Evolutionary conservation across 2,888 invertebrate species (phyloP).

Genomic region (Pyralis farinalis): DNA sequence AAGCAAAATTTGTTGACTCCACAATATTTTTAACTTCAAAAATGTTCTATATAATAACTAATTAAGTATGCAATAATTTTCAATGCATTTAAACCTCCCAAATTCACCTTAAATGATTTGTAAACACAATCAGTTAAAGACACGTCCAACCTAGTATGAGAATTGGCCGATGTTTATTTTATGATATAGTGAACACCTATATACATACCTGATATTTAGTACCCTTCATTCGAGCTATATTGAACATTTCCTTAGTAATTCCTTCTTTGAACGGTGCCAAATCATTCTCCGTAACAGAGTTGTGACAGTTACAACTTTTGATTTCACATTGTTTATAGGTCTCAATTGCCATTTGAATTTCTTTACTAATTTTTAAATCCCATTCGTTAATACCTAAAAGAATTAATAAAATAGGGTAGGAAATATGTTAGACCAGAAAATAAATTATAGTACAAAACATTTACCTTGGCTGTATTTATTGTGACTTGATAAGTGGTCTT

Average conservation of each 20-base stretch:
- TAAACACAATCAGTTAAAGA: no score
- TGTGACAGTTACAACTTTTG: conserved; percentile 83
- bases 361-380: conserved; percentile 51
- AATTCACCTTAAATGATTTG: no score
- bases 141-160: no score
- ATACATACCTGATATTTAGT: conserved; percentile 65
- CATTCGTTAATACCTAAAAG: conserved; percentile 72
- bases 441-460: no score
- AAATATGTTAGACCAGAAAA: neutral
- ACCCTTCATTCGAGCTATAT: conserved; percentile 69
- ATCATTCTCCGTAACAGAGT: conserved; percentile 84
- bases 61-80: no score
- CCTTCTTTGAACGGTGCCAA: conserved; percentile 86
- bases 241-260: conserved; percentile 84
- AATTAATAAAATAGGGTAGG: conserved; percentile 1
- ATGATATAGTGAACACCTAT: no score
- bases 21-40: no score
- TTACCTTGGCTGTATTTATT: conserved; percentile 30
- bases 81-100: no score
- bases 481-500: conserved; percentile 5
- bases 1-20: no score
- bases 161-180: no score
- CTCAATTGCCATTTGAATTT: conserved; percentile 72
- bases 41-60: no score
- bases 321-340: conserved; percentile 79